These are phyloP conservation scores for Hipparchia semele DNA, from an alignment of 2,888 invertebrate species.

Conservation along the genomic window DNA sequence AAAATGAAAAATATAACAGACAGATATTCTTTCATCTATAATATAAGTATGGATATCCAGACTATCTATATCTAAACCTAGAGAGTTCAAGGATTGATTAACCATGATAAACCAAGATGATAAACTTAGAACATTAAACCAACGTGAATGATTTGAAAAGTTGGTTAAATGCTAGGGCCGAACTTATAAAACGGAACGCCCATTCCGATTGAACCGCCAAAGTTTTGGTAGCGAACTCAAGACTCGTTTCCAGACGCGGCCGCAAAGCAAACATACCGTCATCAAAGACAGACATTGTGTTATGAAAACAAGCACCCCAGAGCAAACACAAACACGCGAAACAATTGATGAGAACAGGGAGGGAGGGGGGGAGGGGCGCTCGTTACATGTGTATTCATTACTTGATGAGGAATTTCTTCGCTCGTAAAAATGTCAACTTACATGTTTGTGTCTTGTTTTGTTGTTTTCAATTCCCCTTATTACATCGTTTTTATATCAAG, in stretches of 20 bases:
- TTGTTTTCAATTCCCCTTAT: constrained; percentile 5
- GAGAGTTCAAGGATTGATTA: too few relatives aligned
- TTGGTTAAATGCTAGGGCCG: not conserved
- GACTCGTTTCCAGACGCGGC: constrained; percentile 56
- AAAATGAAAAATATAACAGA: too few relatives aligned
- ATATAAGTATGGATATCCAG: too few relatives aligned
- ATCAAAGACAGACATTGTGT: constrained; percentile 79
- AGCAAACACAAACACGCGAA: constrained; percentile 77
- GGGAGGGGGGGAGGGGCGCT: constrained; percentile 44
- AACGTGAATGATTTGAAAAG: too few relatives aligned
- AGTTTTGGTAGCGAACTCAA: constrained; percentile 29
- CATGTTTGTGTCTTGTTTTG: constrained; percentile 12
- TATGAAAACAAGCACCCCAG: constrained; percentile 79
- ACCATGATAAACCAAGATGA: too few relatives aligned
- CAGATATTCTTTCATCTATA: too few relatives aligned
- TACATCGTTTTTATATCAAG: not conserved
- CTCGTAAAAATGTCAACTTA: constrained; percentile 55
- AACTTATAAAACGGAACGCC: constrained; percentile 12
- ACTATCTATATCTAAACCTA: too few relatives aligned
- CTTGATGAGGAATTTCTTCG: constrained; percentile 62
- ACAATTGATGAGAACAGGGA: constrained; percentile 75
- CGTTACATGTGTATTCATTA: constrained; percentile 57
- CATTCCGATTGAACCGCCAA: constrained; percentile 20
- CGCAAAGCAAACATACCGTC: constrained; percentile 70
- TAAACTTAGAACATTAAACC: too few relatives aligned